Conservation (phyloP, 2,888 invertebrate genomes). For the Polia nebulosa region DNA sequence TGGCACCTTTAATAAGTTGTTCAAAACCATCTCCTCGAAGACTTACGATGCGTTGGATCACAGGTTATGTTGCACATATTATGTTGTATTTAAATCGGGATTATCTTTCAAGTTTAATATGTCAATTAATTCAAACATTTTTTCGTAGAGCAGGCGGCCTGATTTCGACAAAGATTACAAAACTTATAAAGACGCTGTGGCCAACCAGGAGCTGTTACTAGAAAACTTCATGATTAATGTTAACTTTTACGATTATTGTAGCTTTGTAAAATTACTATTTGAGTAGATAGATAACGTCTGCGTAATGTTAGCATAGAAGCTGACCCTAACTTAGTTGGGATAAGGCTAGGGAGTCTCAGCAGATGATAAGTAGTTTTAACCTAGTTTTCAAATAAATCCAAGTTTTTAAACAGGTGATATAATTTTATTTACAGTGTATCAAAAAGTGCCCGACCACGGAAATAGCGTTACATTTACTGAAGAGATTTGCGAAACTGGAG, state of each 20-base stretch:
- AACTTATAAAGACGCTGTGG: constrained; percentile 93
- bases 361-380: background rate
- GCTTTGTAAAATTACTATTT: background rate
- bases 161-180: constrained; percentile 95
- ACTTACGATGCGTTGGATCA: constrained; percentile 96
- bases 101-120: background rate
- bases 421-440: constrained; percentile 77
- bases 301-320: background rate
- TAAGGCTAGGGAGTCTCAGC: background rate
- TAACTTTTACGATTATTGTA: constrained; percentile 63
- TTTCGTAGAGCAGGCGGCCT: constrained; percentile 77
- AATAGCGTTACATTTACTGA: constrained; percentile 87
- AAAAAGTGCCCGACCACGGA: constrained; percentile 89
- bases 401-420: too few species aligned
- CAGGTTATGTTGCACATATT: too few species aligned
- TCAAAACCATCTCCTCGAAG: constrained; percentile 93
- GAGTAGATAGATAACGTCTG: background rate
- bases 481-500: constrained; percentile 93
- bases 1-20: constrained; percentile 92
- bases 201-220: constrained; percentile 93
- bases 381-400: background rate
- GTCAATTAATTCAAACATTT: background rate
- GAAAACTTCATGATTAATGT: constrained; percentile 93
- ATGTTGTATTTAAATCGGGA: background rate
- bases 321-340: background rate